Conservation (phyloP, 2,888 invertebrate genomes). For the Imbricaverruca yamaguchii region DNA sequence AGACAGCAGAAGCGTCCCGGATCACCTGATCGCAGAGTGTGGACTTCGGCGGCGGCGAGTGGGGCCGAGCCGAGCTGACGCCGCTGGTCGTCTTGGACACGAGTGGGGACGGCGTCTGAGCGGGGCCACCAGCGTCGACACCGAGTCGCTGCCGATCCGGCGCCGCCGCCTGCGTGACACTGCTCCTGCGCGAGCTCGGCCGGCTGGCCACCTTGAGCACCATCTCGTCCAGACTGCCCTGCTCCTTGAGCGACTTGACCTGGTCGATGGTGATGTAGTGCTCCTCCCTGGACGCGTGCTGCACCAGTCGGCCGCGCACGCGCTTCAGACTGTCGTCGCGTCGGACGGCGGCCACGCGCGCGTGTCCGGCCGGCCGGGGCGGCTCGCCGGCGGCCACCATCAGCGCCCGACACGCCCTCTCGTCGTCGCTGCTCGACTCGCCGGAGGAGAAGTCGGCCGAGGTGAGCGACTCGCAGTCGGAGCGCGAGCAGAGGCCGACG, state of each 20-base stretch:
- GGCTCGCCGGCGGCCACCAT: background rate
- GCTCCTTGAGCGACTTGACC: conserved; percentile 10
- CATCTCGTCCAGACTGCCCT: conserved; percentile 12
- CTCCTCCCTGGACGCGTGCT: conserved; percentile 10
- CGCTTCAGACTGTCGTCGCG: background rate
- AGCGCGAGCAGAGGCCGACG: conserved; percentile 4
- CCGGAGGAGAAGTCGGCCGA: background rate
- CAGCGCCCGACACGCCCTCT: background rate
- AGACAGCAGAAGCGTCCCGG: background rate
- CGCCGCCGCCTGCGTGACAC: background rate
- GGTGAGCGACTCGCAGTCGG: background rate
- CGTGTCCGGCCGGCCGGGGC: background rate
- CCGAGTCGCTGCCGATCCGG: background rate
- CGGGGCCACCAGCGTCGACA: background rate
- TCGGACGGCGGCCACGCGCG: background rate
- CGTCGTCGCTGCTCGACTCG: background rate
- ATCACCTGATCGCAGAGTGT: background rate
- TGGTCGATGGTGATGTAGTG: conserved; percentile 13
- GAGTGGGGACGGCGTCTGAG: background rate
- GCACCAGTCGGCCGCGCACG: background rate
- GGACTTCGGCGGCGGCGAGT: background rate
- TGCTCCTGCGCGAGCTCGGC: background rate
- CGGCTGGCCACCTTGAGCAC: background rate
- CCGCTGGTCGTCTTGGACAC: background rate
- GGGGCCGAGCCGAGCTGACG: background rate